These are phyloP conservation scores for Phoenicopterus ruber DNA, from an alignment of 2,113 vertebrate genomes.

Conservation along the genomic window DNA sequence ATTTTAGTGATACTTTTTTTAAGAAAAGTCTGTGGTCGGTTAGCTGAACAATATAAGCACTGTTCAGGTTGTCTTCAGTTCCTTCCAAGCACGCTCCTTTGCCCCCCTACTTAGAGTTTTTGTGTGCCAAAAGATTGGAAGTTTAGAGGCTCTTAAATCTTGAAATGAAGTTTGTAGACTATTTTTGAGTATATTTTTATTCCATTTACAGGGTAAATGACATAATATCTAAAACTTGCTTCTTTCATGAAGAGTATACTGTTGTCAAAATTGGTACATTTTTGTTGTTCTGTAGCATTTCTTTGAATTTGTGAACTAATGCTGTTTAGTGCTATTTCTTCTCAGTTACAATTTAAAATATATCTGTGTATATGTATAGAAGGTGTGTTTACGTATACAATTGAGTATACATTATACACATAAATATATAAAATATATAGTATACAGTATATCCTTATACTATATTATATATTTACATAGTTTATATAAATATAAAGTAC, in stretches of 20 bases:
- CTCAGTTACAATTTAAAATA: not conserved
- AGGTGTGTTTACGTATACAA: not conserved
- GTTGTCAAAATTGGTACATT: not conserved
- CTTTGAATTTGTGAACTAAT: not conserved
- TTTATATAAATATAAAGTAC: not conserved
- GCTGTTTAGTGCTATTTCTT: not conserved
- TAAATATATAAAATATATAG: not conserved
- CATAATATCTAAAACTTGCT: not conserved
- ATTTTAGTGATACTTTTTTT: not conserved
- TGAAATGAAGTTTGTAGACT: not conserved
- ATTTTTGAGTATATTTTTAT: not conserved
- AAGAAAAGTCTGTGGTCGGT: not conserved
- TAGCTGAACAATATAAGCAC: not conserved
- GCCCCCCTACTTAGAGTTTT: not conserved
- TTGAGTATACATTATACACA: not conserved
- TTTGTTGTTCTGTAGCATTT: not conserved
- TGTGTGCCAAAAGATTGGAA: not conserved
- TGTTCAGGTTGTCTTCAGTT: not conserved
- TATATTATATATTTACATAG: not conserved
- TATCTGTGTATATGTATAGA: not conserved
- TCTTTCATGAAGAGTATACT: not conserved
- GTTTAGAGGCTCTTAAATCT: not conserved
- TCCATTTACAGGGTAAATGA: not conserved
- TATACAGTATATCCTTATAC: not conserved
- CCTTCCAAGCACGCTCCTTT: not conserved